Evolutionary conservation across 2,113 vertebrate species (phyloP).

Genomic region (Perca flavescens): DNA sequence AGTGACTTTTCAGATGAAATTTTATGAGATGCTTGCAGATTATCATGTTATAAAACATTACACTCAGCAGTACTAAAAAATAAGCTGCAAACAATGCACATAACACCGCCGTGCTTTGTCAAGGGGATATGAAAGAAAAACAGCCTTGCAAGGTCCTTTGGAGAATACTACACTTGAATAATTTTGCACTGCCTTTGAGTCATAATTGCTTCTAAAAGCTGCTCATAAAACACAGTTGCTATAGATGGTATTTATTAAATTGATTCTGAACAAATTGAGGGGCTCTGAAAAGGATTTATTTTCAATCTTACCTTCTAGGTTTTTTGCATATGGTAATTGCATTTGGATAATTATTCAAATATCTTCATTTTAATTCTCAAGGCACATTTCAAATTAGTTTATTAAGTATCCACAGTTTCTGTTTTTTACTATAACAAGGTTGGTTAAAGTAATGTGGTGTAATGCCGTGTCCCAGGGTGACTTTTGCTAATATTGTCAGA

Average conservation of each 20-base stretch:
- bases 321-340: constrained; percentile 50
- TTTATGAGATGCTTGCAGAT: constrained; percentile 22
- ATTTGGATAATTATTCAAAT: constrained; percentile 54
- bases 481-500: constrained; percentile 19
- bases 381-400: constrained; percentile 48
- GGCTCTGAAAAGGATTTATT: constrained; percentile 40
- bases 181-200: constrained; percentile 34
- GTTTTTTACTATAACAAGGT: constrained; percentile 25
- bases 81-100: constrained; percentile 10
- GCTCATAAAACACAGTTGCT: constrained; percentile 42
- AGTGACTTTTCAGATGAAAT: constrained; percentile 28
- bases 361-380: constrained; percentile 40
- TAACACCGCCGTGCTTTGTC: not conserved
- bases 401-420: constrained; percentile 30
- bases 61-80: constrained; percentile 16
- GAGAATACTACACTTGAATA: constrained; percentile 40
- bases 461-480: constrained; percentile 34
- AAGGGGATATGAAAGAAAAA: not conserved
- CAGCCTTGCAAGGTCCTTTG: constrained; percentile 25
- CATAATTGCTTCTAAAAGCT: constrained; percentile 53
- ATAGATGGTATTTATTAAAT: constrained; percentile 46
- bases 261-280: constrained; percentile 46
- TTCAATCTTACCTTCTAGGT: constrained; percentile 48
- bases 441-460: constrained; percentile 29
- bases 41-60: constrained; percentile 15